Percentiles rank a stretch among this genome's conserved stretches.
phyloP scores from a whole-genome alignment of 2,888 invertebrate species.

The Silvanus unidentatus region DNA sequence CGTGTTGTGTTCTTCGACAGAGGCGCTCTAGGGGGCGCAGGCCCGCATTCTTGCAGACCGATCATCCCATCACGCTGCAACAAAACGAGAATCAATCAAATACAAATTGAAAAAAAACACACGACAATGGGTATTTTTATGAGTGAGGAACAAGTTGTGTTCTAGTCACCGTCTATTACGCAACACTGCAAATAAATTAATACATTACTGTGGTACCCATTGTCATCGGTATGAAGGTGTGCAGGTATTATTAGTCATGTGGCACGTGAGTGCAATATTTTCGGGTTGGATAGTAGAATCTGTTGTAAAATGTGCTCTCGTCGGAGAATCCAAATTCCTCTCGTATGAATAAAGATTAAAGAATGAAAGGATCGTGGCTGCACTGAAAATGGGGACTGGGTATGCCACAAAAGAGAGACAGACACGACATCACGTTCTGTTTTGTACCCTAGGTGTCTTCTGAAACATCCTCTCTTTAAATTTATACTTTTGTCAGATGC shows the following conservation, averaged over 20 bases:
- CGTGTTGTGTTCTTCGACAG: constrained; percentile 32
- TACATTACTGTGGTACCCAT: no score
- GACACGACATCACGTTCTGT: not conserved
- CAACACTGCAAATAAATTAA: no score
- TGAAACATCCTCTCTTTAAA: no score
- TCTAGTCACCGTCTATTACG: not conserved
- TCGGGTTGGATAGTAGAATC: not conserved
- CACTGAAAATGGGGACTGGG: not conserved
- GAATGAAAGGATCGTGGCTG: not conserved
- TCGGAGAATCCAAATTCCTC: not conserved
- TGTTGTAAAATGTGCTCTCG: not conserved
- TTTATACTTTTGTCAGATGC: no score
- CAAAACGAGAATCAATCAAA: no score
- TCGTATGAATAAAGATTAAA: not conserved
- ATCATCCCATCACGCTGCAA: constrained; percentile 50
- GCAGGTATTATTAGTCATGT: not conserved
- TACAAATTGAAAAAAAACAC: constrained; percentile 9
- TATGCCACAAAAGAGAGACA: not conserved
- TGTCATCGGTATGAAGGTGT: no score
- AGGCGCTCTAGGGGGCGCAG: constrained; percentile 45
- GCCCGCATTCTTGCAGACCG: constrained; percentile 48
- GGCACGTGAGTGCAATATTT: not conserved
- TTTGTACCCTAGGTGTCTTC: no score
- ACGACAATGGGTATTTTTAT: not conserved
- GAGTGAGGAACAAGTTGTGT: not conserved